phyloP scores from a whole-genome alignment of 1,140 invertebrate genomes.

The Venturia canescens region DNA sequence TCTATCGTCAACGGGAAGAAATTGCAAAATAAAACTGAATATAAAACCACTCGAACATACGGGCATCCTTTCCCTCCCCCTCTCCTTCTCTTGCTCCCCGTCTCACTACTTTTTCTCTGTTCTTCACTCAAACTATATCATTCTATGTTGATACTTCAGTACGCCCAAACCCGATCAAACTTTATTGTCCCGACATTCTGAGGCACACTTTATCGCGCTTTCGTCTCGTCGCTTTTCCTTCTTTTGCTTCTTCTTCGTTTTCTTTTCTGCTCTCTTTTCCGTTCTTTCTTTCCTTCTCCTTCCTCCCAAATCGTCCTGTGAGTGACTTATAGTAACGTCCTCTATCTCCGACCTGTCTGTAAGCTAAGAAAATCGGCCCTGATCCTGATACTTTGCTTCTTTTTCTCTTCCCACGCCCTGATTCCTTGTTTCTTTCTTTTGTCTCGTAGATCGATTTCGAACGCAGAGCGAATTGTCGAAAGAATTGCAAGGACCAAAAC shows the following conservation, averaged over 20 bases:
- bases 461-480: constrained; percentile 14
- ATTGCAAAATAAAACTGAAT: constrained; percentile 46
- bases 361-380: background rate
- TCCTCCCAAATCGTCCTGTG: background rate
- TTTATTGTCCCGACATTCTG: constrained; percentile 39
- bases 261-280: background rate
- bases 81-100: background rate
- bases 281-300: constrained; percentile 12
- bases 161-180: constrained; percentile 40
- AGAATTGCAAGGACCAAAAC: background rate
- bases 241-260: background rate
- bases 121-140: background rate
- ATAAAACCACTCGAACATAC: constrained; percentile 44
- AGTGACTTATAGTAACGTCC: constrained; percentile 36
- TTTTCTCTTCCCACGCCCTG: no score
- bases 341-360: constrained; percentile 2
- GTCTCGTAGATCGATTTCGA: background rate
- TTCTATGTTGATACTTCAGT: constrained; percentile 34
- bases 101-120: no score
- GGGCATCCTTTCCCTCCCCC: background rate
- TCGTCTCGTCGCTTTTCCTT: constrained; percentile 27
- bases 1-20: constrained; percentile 11
- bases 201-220: constrained; percentile 36
- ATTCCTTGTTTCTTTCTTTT: background rate
- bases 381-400: background rate